Conservation (phyloP, 2,797 vertebrate genomes). For the Petrocephalus schoutedeni region DNA sequence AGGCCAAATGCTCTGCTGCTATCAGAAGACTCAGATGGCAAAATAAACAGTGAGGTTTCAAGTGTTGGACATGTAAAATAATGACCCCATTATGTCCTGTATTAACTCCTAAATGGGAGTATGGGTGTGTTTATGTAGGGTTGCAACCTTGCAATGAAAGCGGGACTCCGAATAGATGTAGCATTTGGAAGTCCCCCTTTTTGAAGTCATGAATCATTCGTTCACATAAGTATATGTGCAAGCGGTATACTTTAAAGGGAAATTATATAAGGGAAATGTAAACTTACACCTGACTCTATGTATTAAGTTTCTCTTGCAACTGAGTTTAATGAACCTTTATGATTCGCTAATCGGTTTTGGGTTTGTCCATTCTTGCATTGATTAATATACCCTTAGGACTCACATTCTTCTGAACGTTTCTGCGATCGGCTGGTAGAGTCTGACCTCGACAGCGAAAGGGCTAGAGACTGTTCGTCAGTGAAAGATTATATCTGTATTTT, state of each 20-base stretch:
- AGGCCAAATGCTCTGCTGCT: neutral
- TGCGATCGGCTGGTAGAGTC: slow-evolving; percentile 17
- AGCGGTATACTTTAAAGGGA: neutral
- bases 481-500: slow-evolving; percentile 33
- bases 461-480: neutral
- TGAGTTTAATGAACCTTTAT: neutral
- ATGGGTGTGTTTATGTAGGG: too few relatives aligned
- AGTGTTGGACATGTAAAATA: neutral
- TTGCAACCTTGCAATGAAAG: neutral
- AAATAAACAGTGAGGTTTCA: neutral
- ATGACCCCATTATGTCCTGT: neutral
- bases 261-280: neutral
- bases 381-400: slow-evolving; percentile 24
- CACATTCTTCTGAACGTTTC: neutral
- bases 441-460: neutral
- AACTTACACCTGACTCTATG: neutral
- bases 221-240: neutral
- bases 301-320: neutral
- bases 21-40: neutral
- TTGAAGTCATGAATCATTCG: neutral
- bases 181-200: neutral
- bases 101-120: neutral
- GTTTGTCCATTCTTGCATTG: slow-evolving; percentile 14
- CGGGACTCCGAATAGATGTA: neutral
- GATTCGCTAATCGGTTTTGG: neutral